Conservation (phyloP, 2,797 vertebrate genomes). For the Coilia nasus region DNA sequence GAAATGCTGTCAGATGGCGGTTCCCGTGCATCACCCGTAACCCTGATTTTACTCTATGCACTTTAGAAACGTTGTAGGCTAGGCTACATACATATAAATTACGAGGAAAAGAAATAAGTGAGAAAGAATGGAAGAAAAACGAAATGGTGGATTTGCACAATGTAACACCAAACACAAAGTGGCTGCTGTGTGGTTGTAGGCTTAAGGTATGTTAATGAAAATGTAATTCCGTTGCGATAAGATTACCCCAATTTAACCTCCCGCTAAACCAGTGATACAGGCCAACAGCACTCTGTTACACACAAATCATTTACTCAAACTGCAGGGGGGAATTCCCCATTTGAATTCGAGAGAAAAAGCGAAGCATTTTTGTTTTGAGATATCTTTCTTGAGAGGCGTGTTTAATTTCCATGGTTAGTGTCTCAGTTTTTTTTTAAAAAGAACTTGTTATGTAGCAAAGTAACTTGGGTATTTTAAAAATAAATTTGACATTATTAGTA, state of each 20-base stretch:
- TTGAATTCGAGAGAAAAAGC: background rate
- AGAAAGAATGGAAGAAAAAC: too few species aligned
- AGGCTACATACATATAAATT: too few species aligned
- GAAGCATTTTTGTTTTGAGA: slow-evolving; percentile 1
- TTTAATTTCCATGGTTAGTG: background rate
- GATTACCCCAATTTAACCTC: background rate
- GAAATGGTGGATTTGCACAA: too few species aligned
- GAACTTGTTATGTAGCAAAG: background rate
- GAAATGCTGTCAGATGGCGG: background rate
- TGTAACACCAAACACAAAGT: background rate
- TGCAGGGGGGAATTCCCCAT: background rate
- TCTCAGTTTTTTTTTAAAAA: background rate
- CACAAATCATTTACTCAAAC: background rate
- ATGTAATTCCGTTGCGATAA: background rate
- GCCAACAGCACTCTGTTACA: background rate
- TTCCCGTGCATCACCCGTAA: background rate
- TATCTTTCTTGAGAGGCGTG: background rate
- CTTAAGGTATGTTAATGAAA: background rate
- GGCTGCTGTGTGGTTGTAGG: background rate
- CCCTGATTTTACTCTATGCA: too few species aligned
- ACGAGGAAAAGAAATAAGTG: too few species aligned
- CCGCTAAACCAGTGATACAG: background rate
- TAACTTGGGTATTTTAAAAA: background rate
- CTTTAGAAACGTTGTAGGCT: background rate
- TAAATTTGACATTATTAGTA: background rate